Conservation (phyloP, 2,113 vertebrate species). For the Mesitornis unicolor region DNA sequence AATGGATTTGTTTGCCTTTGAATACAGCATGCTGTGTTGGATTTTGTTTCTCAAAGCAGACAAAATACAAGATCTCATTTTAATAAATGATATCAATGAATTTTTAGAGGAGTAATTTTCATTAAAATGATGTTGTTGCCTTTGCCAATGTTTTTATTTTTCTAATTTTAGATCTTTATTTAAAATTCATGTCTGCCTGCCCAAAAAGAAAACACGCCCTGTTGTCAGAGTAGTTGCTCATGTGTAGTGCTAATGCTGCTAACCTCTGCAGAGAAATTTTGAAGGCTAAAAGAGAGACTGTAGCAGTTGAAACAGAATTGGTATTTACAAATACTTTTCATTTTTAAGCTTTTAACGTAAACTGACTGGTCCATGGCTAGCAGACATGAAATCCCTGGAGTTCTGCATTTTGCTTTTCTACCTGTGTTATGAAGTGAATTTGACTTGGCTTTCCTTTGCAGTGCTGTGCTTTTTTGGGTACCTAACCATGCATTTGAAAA, state of each 20-base stretch:
- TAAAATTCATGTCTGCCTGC: conserved; percentile 58
- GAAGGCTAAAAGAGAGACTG: background rate
- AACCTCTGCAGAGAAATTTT: background rate
- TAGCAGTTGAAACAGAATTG: background rate
- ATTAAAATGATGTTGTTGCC: background rate
- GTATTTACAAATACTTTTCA: background rate
- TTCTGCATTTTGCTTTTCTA: conserved; percentile 28
- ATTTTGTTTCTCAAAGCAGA: conserved; percentile 51
- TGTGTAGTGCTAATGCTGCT: background rate
- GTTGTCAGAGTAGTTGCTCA: background rate
- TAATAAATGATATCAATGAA: background rate
- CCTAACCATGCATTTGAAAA: conserved; percentile 30
- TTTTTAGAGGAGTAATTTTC: background rate
- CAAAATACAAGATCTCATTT: conserved; percentile 57
- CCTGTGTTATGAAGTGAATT: conserved; percentile 48
- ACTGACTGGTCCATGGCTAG: background rate
- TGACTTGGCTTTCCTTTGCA: conserved; percentile 61
- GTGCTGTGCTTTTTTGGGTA: conserved; percentile 54
- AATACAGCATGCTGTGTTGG: conserved; percentile 75
- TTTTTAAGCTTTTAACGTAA: background rate
- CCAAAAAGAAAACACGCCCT: background rate
- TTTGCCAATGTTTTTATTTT: background rate
- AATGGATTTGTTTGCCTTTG: conserved; percentile 66
- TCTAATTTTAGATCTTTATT: conserved; percentile 1
- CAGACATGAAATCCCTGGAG: conserved; percentile 43